Conservation (phyloP, 2,888 invertebrate species). For the Amphipoea oculea region DNA sequence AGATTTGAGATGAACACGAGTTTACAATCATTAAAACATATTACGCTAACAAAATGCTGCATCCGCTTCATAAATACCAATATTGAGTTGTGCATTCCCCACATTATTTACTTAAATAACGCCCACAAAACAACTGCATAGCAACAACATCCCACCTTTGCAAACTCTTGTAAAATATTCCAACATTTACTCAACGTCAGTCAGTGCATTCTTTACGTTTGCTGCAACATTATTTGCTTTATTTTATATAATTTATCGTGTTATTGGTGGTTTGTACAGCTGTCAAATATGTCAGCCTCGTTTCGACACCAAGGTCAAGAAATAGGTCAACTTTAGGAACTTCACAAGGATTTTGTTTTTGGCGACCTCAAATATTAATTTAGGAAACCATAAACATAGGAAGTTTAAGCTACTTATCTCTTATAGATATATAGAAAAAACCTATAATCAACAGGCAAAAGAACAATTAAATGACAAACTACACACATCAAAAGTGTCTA, state of each 20-base stretch:
- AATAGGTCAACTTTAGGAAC: not conserved
- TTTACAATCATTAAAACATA: constrained; percentile 34
- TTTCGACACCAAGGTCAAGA: not conserved
- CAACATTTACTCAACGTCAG: constrained; percentile 48
- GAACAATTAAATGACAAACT: not conserved
- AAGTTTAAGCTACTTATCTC: not conserved
- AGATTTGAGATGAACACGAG: constrained; percentile 23
- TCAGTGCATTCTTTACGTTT: constrained; percentile 43
- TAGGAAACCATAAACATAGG: not conserved
- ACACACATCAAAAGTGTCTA: too few relatives aligned
- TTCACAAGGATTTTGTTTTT: not conserved
- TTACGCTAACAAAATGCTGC: constrained; percentile 10
- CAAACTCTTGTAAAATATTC: constrained; percentile 35
- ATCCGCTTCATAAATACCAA: constrained; percentile 27
- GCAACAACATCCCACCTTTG: constrained; percentile 28
- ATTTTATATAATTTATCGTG: constrained; percentile 13
- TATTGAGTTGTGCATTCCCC: constrained; percentile 23
- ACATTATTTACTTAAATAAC: constrained; percentile 33
- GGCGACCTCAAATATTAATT: not conserved
- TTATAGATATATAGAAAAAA: too few relatives aligned
- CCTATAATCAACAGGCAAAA: too few relatives aligned
- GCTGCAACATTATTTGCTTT: constrained; percentile 22
- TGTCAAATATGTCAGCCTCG: not conserved
- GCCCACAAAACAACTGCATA: constrained; percentile 32
- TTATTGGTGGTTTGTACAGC: not conserved